Conservation (phyloP, 1,140 invertebrate genomes). For the Lanistes nyassanus region DNA sequence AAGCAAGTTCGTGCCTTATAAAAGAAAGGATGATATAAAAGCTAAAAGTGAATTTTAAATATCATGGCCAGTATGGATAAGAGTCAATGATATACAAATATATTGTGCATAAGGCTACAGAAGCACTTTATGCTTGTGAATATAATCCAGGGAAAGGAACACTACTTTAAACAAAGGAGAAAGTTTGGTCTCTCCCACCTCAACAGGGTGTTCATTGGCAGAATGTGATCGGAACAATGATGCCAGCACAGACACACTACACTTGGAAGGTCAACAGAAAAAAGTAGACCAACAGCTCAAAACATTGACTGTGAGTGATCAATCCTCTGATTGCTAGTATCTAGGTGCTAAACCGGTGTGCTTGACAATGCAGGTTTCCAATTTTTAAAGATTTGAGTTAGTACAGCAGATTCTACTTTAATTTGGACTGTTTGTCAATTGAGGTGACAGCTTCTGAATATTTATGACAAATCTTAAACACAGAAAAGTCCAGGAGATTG, state of each 20-base stretch:
- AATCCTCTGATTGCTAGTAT: neutral
- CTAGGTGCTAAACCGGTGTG: neutral
- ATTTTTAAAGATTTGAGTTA: neutral
- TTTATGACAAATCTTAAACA: too few species aligned
- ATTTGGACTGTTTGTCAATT: too few species aligned
- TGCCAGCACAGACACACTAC: neutral
- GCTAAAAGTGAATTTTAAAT: too few species aligned
- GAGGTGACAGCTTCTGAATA: too few species aligned
- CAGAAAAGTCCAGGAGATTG: too few species aligned
- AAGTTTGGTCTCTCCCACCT: neutral
- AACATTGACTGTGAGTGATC: neutral
- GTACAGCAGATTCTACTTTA: too few species aligned
- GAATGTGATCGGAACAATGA: constrained; percentile 8
- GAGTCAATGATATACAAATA: too few species aligned
- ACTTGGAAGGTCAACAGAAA: neutral
- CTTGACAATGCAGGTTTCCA: neutral
- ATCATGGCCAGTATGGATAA: too few species aligned
- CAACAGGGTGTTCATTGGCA: constrained; percentile 3
- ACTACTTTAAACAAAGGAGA: neutral
- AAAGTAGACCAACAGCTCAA: neutral
- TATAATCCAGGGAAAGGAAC: neutral
- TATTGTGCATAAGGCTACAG: too few species aligned
- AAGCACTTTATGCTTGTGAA: neutral
- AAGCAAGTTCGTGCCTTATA: too few species aligned
- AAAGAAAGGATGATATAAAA: too few species aligned